These are phyloP conservation scores for Epinotia demarniana DNA, from an alignment of 2,888 invertebrate genomes.

Conservation along the genomic window DNA sequence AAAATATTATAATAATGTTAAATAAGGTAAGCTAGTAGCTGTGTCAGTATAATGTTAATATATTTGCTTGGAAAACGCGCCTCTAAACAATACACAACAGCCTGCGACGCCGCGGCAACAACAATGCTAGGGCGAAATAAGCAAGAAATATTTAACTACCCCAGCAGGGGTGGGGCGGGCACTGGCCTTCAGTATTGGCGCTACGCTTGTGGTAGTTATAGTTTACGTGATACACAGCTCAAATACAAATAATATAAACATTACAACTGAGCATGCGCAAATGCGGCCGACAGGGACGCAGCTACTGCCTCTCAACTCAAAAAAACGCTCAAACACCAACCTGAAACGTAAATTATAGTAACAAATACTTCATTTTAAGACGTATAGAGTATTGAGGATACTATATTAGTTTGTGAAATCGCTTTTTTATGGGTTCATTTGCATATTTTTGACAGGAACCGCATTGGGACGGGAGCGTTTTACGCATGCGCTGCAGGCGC, in stretches of 20 bases:
- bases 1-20: conserved; percentile 43
- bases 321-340: conserved; percentile 34
- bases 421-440: conserved; percentile 81
- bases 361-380: conserved; percentile 51
- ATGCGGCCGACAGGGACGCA: conserved; percentile 72
- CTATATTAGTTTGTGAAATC: conserved; percentile 56
- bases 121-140: conserved; percentile 85
- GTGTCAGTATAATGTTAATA: conserved; percentile 61
- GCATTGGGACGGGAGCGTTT: conserved; percentile 54
- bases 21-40: conserved; percentile 45
- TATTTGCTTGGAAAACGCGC: conserved; percentile 73
- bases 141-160: conserved; percentile 86
- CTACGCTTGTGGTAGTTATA: conserved; percentile 85
- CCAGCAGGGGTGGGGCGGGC: conserved; percentile 79
- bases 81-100: conserved; percentile 84
- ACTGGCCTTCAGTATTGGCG: conserved; percentile 83
- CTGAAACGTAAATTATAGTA: conserved; percentile 28
- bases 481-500: conserved; percentile 74
- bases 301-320: conserved; percentile 50
- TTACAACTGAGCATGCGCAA: conserved; percentile 82
- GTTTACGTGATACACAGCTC: conserved; percentile 86
- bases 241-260: conserved; percentile 86
- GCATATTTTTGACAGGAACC: conserved; percentile 81
- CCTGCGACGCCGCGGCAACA: conserved; percentile 81
- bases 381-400: conserved; percentile 61